Evolutionary conservation across 2,888 invertebrate genomes (phyloP), one percentile per base, ranked within the genome.

Genomic region (Lamellibrachia satsuma): DNA sequence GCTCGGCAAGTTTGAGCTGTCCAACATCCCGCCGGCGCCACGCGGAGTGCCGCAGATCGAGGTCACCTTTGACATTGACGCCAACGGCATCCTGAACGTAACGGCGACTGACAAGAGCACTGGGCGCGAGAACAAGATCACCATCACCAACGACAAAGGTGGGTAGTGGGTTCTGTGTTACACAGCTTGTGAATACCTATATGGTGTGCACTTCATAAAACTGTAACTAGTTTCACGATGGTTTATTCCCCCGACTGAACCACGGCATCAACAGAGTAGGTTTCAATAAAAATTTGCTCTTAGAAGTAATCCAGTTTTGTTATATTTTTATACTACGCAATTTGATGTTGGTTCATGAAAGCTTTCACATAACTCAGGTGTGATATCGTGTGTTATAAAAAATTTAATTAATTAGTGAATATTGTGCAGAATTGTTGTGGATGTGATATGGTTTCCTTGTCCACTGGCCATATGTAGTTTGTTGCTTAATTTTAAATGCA

Each of bases 1-100:
- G 91, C 97, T 99, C 94, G 99, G 99, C 94, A 99, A 99, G 97
- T 99, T 99, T 97, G 99, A 99, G 96, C 97, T 96, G 57, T 94
- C 94, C 15, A 96, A 96, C 22, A 96, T 96, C 90, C 96, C 96
- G 1, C 96, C 96, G 90, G 96, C 99, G 98, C 93, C 98, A 98
- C 94, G 99, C 98, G 97, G 99, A 95, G 99, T 0, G 98, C 98
- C 94, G 97, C 98, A 0, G 99, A 99, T 96, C 98, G 98, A 98
- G 96, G 95, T 96, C 39, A 96, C 96, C 92, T 55, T 93, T 52
- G 96, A 96, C 94, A 92, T 94, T 55, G 94, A 94, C 91, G 52
- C 52, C 75, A 94, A 94, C 92, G 99, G 99, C 95, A 99, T 99
- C 97, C 97, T 99, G 94, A 99, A 99, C 96, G 99, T 99, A 22